These are phyloP conservation scores for Catagonus wagneri DNA, from an alignment of 2,113 vertebrate species.

Conservation along the genomic window DNA sequence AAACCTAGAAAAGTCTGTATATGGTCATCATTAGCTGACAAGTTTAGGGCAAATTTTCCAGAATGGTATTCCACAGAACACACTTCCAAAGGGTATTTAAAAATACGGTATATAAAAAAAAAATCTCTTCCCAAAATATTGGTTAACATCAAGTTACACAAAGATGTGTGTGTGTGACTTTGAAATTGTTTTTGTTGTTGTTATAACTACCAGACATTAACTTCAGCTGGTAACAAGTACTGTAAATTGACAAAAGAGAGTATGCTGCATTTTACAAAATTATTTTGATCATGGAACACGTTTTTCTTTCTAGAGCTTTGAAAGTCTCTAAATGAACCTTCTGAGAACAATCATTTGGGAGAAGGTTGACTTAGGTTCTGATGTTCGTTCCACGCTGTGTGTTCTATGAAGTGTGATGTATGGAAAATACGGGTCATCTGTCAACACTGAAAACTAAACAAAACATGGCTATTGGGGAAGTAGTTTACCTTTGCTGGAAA, in stretches of 20 bases:
- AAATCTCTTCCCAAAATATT: constrained; percentile 5
- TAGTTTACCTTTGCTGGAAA: constrained; percentile 64
- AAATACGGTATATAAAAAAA: neutral
- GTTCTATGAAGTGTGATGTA: neutral
- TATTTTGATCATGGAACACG: neutral
- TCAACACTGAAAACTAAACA: constrained; percentile 6
- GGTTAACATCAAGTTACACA: neutral
- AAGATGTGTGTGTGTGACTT: neutral
- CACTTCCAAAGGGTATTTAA: constrained; percentile 18
- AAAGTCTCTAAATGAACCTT: neutral
- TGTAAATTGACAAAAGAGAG: neutral
- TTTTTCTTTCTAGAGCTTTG: neutral
- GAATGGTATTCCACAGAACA: neutral
- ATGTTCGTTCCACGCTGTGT: neutral
- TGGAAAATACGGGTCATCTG: neutral
- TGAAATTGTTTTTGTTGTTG: neutral
- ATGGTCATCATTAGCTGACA: neutral
- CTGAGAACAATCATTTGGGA: neutral
- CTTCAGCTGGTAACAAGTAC: neutral
- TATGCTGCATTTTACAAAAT: constrained; percentile 2
- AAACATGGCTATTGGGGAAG: neutral
- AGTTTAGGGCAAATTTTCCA: constrained; percentile 25
- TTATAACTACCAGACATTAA: neutral
- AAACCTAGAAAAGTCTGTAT: neutral
- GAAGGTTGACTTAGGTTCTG: neutral